Evolutionary conservation across 2,888 invertebrate species (phyloP), one percentile per base, ranked within the genome.

Genomic region (Rhingia rostrata): DNA sequence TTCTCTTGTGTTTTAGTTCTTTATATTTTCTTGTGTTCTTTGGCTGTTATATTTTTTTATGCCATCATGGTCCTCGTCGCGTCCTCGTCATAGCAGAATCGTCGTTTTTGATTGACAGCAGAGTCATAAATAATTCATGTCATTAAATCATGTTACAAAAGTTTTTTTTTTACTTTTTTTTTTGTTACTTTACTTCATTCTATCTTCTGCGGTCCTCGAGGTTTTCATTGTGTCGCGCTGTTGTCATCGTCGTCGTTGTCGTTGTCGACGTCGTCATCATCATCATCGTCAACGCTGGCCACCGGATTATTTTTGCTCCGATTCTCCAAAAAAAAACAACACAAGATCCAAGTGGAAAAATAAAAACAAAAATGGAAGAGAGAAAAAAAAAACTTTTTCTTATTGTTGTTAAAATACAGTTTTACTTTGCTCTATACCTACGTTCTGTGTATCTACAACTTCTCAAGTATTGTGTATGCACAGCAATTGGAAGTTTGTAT

Each of bases 111-210:
- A 91, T 91, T 91, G 91, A 91, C 91, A 91, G 91, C 89, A 89
- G 90, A 90, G 90, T 91, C 90, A 91, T 91, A 91, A 91, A 91
- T 91, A 90, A 91, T 91, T 91, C 91, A 91, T 91, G 91, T 91
- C 91, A 91, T 91, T 91, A 91, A 91, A 91, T 91, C 91, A 91
- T 91, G 91, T 91, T 91, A 91, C 91, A 90, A 89, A 91, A 90
- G 88, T 89, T 90, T 89, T 87, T 86, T 72, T 67, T 69, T 72
- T n/a, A n/a, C 45, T 67, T 64, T 75, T 45, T 85, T 77, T 41
- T 77, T 45, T 64, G 47, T 80, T 54, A 88, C 89, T 88, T 84
- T 86, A 49, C 54, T 64, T 77, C 41, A 78, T 61, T 82, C 73
- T 84, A 39, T 81, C 58, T 70, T 45, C 49, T 74, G 56, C 63